These are phyloP conservation scores for Salpingus planirostris DNA, from an alignment of 2,888 invertebrate genomes.

Conservation along the genomic window DNA sequence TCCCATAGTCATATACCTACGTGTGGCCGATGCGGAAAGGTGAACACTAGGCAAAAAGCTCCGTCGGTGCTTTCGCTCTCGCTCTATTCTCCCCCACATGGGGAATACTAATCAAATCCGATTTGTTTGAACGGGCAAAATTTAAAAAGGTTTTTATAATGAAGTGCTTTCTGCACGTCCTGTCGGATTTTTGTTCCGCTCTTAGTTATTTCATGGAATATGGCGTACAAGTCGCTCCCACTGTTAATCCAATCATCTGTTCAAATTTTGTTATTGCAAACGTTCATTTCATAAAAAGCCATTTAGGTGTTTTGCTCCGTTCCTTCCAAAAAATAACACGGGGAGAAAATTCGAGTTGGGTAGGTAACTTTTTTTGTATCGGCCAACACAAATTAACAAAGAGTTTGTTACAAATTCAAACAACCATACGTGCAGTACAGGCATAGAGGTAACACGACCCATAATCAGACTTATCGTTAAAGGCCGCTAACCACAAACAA, in stretches of 20 bases:
- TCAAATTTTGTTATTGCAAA: slow-evolving; percentile 33
- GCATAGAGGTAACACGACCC: no score
- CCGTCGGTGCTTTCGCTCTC: slow-evolving; percentile 21
- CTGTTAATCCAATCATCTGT: slow-evolving; percentile 31
- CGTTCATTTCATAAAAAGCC: slow-evolving; percentile 30
- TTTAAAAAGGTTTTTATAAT: slow-evolving; percentile 38
- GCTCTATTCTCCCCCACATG: slow-evolving; percentile 25
- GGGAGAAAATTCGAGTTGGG: no score
- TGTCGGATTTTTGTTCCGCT: slow-evolving; percentile 33
- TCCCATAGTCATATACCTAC: slow-evolving; percentile 31
- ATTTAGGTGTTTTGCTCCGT: slow-evolving; percentile 19
- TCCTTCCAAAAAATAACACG: no score
- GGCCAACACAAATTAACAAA: no score
- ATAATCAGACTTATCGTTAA: no score
- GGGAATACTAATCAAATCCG: slow-evolving; percentile 37
- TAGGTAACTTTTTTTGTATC: no score
- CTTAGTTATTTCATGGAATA: slow-evolving; percentile 32
- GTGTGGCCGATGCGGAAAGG: no score
- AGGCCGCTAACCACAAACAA: no score
- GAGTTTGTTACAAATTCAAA: no score
- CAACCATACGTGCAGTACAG: no score
- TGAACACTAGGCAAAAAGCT: slow-evolving; percentile 20
- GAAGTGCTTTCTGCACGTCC: slow-evolving; percentile 36
- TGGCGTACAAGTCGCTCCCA: slow-evolving; percentile 28
- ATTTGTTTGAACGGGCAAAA: slow-evolving; percentile 37